These are phyloP conservation scores for Rhabdophis nuchalis DNA, from an alignment of 2,797 vertebrate genomes.

Conservation along the genomic window DNA sequence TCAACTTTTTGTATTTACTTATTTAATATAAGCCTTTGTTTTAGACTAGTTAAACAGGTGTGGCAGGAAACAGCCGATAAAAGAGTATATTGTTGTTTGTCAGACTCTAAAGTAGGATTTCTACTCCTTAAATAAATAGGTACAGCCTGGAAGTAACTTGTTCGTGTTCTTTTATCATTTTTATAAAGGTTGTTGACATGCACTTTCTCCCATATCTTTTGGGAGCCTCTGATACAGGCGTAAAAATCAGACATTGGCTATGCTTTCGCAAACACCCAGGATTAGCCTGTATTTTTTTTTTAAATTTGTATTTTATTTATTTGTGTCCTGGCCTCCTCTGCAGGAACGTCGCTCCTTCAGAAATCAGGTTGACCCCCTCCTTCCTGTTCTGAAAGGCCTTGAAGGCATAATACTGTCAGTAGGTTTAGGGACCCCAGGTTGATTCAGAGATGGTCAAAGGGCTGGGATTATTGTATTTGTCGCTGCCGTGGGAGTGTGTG, in stretches of 20 bases:
- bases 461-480: not conserved
- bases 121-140: not conserved
- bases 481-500: not conserved
- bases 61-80: not conserved
- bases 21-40: not conserved
- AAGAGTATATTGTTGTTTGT: not conserved
- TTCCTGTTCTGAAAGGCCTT: not conserved
- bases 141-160: not conserved
- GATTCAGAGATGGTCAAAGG: not conserved
- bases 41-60: not conserved
- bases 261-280: not conserved
- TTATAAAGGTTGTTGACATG: not conserved
- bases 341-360: not conserved
- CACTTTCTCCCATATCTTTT: not conserved
- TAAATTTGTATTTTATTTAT: not conserved
- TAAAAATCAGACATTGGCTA: not conserved
- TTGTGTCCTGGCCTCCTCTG: not conserved
- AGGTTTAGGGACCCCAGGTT: not conserved
- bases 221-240: not conserved
- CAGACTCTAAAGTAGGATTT: not conserved
- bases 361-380: not conserved
- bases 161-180: not conserved
- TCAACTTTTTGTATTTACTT: not conserved
- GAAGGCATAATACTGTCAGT: not conserved
- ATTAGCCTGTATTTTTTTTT: not conserved